These are phyloP conservation scores for Caenorhabditis imperialis DNA, from an alignment of 2,888 invertebrate genomes.

Conservation along the genomic window DNA sequence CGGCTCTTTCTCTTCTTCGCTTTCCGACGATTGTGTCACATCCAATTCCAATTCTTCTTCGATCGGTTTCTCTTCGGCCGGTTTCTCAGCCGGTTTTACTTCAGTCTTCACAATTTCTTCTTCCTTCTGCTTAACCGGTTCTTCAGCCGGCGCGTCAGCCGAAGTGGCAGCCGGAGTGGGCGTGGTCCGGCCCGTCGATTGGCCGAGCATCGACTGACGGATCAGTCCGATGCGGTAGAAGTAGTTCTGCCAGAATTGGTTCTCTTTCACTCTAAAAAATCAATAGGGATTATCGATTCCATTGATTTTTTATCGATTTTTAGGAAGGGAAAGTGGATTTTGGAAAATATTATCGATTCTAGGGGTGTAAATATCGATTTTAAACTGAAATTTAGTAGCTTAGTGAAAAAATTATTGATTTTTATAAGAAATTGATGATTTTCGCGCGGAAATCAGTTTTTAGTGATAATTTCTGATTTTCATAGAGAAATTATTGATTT, in stretches of 20 bases:
- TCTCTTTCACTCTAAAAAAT: constrained; percentile 84
- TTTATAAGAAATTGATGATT: too few species aligned
- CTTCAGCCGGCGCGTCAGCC: constrained; percentile 12
- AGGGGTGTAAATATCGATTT: too few species aligned
- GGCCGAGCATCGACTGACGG: constrained; percentile 87
- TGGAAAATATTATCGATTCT: too few species aligned
- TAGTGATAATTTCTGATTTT: too few species aligned
- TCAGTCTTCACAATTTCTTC: constrained; percentile 10
- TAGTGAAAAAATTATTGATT: too few species aligned
- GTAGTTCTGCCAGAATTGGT: constrained; percentile 99
- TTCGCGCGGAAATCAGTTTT: too few species aligned
- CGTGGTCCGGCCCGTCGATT: constrained; percentile 28
- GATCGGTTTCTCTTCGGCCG: constrained; percentile 4
- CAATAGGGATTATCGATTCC: too few species aligned
- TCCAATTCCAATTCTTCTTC: constrained; percentile 5
- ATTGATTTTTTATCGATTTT: too few species aligned
- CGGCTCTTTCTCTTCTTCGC: constrained; percentile 28
- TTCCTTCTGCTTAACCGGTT: too few species aligned
- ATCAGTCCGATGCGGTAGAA: constrained; percentile 98
- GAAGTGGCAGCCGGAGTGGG: not conserved
- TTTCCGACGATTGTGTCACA: constrained; percentile 7
- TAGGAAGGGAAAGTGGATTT: too few species aligned
- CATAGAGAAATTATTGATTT: too few species aligned
- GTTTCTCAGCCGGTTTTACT: constrained; percentile 5
- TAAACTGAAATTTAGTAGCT: too few species aligned